Base-by-base conservation (phyloP, 1,140 invertebrate genomes). In the Teleopsis dalmanni region DNA sequence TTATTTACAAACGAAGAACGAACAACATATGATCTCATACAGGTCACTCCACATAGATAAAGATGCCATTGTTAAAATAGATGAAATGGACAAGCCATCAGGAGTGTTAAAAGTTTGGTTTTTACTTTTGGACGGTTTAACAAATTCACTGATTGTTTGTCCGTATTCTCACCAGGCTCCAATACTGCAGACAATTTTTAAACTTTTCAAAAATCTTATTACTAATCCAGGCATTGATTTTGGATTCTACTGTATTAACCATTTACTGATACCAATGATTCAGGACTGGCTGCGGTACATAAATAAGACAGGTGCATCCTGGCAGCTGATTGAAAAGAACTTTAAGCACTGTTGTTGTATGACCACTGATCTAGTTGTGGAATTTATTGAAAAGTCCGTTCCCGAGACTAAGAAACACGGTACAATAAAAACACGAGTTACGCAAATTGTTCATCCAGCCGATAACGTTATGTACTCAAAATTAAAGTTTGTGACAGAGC, bases 301-400 rank as follows among this genome's bases (percentile, higher is more conserved):
- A 43, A 77, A 81, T 48, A 78, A 81, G 50, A 78, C 80, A 2
- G 78, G 77, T 54, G 76, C 78, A 54, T 77, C 81, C 27, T 86
- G 83, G 81, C 82, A 85, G 55, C 79, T 80, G 35, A 81, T 83
- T 53, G 84, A 84, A 54, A 81, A 86, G 34, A 93, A 91, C 67
- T 95, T 94, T 59, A 95, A 94, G 63, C 91, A 95, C 59, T 94
- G 88, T 59, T 92, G 88, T 64, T 91, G 92, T 11, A 81, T 92
- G 57, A 86, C 87, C 21, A 90, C 89, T 4, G 91, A 95, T 62
- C 74, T 94, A 23, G 81, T 94, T n/a, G 91, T 95, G 0, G 83
- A 91, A 62, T 91, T 88, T 58, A 71, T 71, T 21, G 67, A 71
- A 52, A 68, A 65, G 11, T 69, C 65, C 2, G 64, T 64, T 34